Conservation (phyloP, 64 coral and sea anemone genomes). For the Pocillopora verrucosa region DNA sequence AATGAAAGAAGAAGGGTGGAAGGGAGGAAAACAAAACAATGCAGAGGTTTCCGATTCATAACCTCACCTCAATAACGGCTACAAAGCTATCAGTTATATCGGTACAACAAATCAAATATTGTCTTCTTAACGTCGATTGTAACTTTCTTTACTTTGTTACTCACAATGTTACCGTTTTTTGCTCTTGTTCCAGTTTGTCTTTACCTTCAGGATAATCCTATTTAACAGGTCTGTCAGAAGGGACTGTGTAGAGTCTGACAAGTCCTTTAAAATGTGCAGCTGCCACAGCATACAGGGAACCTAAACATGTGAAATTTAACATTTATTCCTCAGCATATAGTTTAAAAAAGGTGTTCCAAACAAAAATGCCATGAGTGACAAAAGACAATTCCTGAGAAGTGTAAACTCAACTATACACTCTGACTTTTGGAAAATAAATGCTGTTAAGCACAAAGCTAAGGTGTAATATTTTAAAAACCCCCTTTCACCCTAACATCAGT, state of each 20-base stretch:
- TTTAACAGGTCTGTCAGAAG: conserved; percentile 70
- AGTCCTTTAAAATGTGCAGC: conserved; percentile 80
- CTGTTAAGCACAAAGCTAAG: too few relatives aligned
- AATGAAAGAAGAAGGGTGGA: too few relatives aligned
- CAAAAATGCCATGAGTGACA: neutral
- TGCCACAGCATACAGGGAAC: conserved; percentile 75
- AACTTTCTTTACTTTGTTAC: conserved; percentile 44
- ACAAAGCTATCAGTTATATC: too few relatives aligned
- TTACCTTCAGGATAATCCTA: conserved; percentile 52
- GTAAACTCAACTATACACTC: too few relatives aligned
- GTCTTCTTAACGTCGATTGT: conserved; percentile 99
- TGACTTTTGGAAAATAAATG: too few relatives aligned
- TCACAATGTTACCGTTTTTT: conserved; percentile 39
- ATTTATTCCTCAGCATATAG: neutral
- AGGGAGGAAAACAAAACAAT: too few relatives aligned
- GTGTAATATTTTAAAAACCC: too few relatives aligned
- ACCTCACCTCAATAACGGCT: too few relatives aligned
- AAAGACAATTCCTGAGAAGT: too few relatives aligned
- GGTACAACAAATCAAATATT: too few relatives aligned
- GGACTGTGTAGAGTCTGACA: conserved; percentile 73
- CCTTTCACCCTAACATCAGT: too few relatives aligned
- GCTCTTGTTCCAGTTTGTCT: conserved; percentile 36
- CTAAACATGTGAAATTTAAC: neutral
- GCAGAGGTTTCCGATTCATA: too few relatives aligned
- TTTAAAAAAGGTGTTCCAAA: neutral